Evolutionary conservation across 2,797 vertebrate genomes (phyloP).

Genomic region (Hephaestus fuliginosus): DNA sequence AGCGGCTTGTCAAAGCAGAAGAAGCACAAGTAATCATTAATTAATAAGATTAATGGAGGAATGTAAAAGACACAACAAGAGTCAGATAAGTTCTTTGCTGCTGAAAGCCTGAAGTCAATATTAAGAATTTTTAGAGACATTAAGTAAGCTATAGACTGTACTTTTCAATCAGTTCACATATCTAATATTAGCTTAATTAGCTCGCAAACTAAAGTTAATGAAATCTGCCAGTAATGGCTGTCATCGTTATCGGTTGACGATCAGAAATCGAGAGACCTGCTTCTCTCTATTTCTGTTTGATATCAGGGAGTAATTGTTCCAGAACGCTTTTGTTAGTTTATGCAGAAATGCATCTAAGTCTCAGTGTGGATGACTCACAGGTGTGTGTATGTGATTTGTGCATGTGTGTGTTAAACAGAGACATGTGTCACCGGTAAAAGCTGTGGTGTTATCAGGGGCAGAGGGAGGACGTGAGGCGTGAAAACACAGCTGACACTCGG

Average conservation of each 20-base stretch:
- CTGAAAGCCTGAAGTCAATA: no score
- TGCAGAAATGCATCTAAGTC: neutral
- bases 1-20: neutral
- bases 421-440: constrained; percentile 69
- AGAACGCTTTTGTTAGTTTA: constrained; percentile 14
- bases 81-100: no score
- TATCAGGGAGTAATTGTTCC: neutral
- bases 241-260: neutral
- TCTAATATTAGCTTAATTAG: neutral
- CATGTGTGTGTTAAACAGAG: constrained; percentile 55
- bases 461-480: constrained; percentile 80
- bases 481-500: constrained; percentile 77
- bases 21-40: neutral
- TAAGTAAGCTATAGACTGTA: neutral
- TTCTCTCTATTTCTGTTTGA: neutral
- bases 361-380: constrained; percentile 34
- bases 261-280: neutral
- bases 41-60: neutral
- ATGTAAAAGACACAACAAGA: no score
- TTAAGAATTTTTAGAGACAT: neutral
- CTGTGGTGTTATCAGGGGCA: constrained; percentile 65
- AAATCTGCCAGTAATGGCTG: neutral
- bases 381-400: constrained; percentile 35
- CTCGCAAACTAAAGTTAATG: neutral
- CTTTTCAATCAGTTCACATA: neutral